These are phyloP conservation scores for Astatoreochromis straeleni DNA, from an alignment of 2,113 vertebrate species.

Conservation along the genomic window DNA sequence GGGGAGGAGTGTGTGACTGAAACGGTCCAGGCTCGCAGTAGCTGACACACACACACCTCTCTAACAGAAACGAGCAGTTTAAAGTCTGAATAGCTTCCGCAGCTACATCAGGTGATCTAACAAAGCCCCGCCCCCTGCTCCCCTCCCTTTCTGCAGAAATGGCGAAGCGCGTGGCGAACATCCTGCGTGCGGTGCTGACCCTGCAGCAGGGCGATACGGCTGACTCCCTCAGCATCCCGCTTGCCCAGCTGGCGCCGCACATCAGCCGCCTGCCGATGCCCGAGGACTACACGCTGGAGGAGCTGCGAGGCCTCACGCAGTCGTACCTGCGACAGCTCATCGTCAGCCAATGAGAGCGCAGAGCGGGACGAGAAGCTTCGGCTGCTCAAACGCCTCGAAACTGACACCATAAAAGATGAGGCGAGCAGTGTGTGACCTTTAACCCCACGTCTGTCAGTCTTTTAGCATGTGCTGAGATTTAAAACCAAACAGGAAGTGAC, in stretches of 20 bases:
- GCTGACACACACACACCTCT: accelerated
- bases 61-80: neutral
- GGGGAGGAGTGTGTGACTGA: neutral
- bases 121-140: neutral
- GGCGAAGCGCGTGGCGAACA: constrained; percentile 91
- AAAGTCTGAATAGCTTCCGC: accelerated
- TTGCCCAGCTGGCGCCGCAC: constrained; percentile 82
- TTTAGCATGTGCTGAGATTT: neutral
- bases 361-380: neutral
- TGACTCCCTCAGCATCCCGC: constrained; percentile 66
- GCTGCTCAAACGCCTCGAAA: accelerated
- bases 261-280: constrained; percentile 89
- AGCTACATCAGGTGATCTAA: neutral
- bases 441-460: neutral
- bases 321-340: constrained; percentile 85
- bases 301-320: constrained; percentile 87
- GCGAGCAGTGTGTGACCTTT: neutral
- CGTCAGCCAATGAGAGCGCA: constrained; percentile 47
- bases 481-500: neutral
- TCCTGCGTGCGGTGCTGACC: constrained; percentile 84
- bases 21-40: neutral
- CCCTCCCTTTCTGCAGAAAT: constrained; percentile 74
- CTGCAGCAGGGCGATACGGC: constrained; percentile 76
- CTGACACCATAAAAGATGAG: neutral
- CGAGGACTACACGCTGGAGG: constrained; percentile 92